phyloP scores from a whole-genome alignment of 2,113 vertebrate species.

The Hypomesus transpacificus region DNA sequence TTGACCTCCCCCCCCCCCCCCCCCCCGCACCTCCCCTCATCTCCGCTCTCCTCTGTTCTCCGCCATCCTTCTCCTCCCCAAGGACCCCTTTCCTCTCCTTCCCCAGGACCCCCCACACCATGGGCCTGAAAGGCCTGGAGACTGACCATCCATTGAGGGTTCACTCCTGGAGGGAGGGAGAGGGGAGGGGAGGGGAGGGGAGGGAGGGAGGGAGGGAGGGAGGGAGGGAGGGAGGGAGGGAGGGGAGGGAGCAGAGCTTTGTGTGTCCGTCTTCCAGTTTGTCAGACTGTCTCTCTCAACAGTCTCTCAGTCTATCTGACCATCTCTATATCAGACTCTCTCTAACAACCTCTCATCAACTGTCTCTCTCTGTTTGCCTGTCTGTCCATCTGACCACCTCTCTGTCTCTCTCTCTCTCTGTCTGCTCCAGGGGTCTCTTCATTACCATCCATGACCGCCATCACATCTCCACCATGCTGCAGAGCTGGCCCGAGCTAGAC shows the following conservation, averaged over 20 bases:
- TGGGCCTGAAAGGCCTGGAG: neutral
- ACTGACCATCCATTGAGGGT: constrained; percentile 47
- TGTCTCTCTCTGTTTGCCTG: too few species aligned
- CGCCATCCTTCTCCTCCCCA: too few species aligned
- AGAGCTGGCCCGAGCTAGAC: constrained; percentile 87
- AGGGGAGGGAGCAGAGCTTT: neutral
- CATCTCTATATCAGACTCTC: neutral
- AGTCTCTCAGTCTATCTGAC: too few species aligned
- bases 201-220: too few species aligned
- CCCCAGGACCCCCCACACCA: constrained; percentile 31
- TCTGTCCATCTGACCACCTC: too few species aligned
- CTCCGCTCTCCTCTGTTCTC: too few species aligned
- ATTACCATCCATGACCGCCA: constrained; percentile 90
- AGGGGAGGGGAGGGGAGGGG: too few species aligned
- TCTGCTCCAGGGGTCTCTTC: constrained; percentile 84
- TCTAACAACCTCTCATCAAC: too few species aligned
- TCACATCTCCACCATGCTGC: constrained; percentile 85
- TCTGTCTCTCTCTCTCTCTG: constrained; percentile 2
- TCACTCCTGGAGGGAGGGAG: too few species aligned
- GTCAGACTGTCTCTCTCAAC: too few species aligned
- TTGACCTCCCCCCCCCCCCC: neutral
- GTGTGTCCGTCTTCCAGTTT: neutral
- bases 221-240: too few species aligned
- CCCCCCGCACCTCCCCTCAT: neutral
- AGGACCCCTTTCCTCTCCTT: too few species aligned